Percentiles rank a stretch among this genome's conserved stretches.
phyloP scores from a whole-genome alignment of 2,797 vertebrate genomes.

The Benthosema pterotum region DNA sequence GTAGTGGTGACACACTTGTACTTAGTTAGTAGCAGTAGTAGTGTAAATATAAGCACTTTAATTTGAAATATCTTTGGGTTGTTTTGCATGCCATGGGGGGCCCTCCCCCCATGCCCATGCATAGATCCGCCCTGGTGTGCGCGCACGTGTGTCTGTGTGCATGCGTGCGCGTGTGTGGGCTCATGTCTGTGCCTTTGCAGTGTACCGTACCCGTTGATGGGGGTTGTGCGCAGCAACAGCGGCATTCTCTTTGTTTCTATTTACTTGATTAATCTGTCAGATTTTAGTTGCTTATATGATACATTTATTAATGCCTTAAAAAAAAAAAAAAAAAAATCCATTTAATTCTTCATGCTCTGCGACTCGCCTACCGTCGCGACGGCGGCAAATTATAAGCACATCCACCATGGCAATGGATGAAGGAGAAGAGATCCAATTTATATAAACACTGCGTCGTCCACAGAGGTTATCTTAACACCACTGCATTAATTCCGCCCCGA shows the following conservation, averaged over 20 bases:
- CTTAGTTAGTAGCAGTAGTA: too few species aligned
- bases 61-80: too few species aligned
- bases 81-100: too few species aligned
- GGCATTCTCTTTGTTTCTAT: background rate
- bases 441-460: conserved; percentile 30
- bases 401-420: conserved; percentile 14
- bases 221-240: background rate
- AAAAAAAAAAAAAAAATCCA: too few species aligned
- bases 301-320: conserved; percentile 11
- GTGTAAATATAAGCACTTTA: too few species aligned
- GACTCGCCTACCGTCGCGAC: too few species aligned
- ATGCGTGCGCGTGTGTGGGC: background rate
- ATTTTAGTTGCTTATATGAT: conserved; percentile 6
- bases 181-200: background rate
- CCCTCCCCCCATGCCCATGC: too few species aligned
- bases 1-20: too few species aligned
- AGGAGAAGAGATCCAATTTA: conserved; percentile 9
- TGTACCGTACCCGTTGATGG: conserved; percentile 16
- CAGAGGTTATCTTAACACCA: conserved; percentile 9
- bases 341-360: conserved; percentile 20
- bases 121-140: too few species aligned
- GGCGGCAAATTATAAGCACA: conserved; percentile 26
- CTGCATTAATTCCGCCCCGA: background rate
- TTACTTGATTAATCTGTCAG: background rate
- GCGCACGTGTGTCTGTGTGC: background rate